A percentile compares a stretch with the other conserved stretches of the same genome.
These are phyloP conservation scores for Mythimna vitellina DNA, from an alignment of 2,888 invertebrate species.

Conservation along the genomic window DNA sequence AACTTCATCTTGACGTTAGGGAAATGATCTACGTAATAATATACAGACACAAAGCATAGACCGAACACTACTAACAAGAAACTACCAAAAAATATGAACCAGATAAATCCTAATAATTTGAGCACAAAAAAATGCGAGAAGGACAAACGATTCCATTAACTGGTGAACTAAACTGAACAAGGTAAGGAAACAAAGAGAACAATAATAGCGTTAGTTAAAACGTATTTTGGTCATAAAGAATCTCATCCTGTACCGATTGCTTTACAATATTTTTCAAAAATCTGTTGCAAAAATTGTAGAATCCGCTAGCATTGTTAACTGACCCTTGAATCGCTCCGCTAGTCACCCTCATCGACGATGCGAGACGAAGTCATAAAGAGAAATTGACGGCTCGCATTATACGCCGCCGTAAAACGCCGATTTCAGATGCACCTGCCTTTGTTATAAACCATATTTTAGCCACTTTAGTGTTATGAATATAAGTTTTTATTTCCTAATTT, in stretches of 20 bases:
- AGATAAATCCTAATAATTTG: too few relatives aligned
- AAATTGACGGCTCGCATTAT: constrained; percentile 82
- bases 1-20: background rate
- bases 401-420: constrained; percentile 77
- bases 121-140: too few relatives aligned
- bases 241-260: background rate
- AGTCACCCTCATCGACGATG: constrained; percentile 69
- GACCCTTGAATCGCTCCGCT: constrained; percentile 67
- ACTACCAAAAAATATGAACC: too few relatives aligned
- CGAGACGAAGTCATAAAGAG: constrained; percentile 78
- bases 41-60: background rate
- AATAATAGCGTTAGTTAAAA: background rate
- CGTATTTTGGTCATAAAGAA: background rate
- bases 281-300: background rate
- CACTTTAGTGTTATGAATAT: constrained; percentile 48
- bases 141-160: too few relatives aligned
- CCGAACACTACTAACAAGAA: too few relatives aligned
- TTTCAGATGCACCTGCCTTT: constrained; percentile 76
- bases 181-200: too few relatives aligned
- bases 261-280: background rate
- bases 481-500: constrained; percentile 60
- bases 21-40: background rate
- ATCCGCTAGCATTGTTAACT: constrained; percentile 47
- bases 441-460: constrained; percentile 49
- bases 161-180: too few relatives aligned